phyloP scores from a whole-genome alignment of 2,888 invertebrate species.

The Achlya flavicornis region DNA sequence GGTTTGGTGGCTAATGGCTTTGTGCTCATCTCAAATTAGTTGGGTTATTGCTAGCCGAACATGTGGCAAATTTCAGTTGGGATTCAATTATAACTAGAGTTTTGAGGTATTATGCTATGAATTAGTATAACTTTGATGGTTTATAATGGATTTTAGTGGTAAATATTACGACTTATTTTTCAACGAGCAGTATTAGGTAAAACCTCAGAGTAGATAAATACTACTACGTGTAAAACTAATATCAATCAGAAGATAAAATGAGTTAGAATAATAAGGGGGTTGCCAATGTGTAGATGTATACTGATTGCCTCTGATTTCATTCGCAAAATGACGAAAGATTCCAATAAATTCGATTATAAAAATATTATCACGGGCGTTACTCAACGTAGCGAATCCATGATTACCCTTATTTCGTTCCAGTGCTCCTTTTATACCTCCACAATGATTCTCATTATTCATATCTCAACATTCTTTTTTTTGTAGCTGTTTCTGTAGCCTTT shows the following conservation, averaged over 20 bases:
- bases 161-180: neutral
- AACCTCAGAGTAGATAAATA: too few species aligned
- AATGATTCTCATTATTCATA: conserved; percentile 68
- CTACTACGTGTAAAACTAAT: too few species aligned
- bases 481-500: conserved; percentile 48
- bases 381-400: conserved; percentile 40
- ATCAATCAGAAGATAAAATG: neutral
- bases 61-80: conserved; percentile 45
- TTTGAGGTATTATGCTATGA: conserved; percentile 14
- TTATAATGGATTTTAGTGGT: neutral
- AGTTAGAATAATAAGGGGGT: neutral
- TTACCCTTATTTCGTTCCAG: conserved; percentile 52
- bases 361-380: conserved; percentile 32
- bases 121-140: conserved; percentile 2
- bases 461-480: conserved; percentile 52
- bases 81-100: conserved; percentile 19
- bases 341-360: neutral
- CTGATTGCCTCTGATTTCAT: neutral
- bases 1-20: conserved; percentile 42
- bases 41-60: conserved; percentile 46
- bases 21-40: conserved; percentile 52
- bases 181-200: too few species aligned
- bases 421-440: conserved; percentile 56
- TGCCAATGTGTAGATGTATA: neutral
- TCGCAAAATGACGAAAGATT: neutral